phyloP scores from a whole-genome alignment of 2,113 vertebrate species.

The Lepus americanus region DNA sequence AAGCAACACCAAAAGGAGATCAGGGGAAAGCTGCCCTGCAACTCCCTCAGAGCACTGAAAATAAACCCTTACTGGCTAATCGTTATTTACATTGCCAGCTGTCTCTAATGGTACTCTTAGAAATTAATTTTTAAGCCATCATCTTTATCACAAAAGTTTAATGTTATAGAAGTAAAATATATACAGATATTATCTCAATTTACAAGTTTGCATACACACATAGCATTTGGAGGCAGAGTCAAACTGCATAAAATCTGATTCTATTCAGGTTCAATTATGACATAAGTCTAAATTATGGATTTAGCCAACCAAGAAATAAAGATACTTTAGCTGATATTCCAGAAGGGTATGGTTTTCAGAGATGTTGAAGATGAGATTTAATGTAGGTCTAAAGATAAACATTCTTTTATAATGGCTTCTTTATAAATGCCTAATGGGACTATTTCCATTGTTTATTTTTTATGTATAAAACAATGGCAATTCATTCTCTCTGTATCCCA shows the following conservation, averaged over 20 bases:
- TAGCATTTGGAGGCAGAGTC: slow-evolving; percentile 45
- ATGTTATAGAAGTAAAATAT: not conserved
- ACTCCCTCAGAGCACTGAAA: not conserved
- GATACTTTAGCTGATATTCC: slow-evolving; percentile 45
- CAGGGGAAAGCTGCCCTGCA: not conserved
- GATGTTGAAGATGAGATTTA: slow-evolving; percentile 33
- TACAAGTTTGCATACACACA: slow-evolving; percentile 41
- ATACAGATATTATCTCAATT: not conserved
- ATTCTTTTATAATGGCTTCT: slow-evolving; percentile 54
- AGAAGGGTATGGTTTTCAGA: slow-evolving; percentile 10
- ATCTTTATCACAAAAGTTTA: not conserved
- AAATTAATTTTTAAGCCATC: slow-evolving; percentile 26
- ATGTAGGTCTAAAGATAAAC: slow-evolving; percentile 34
- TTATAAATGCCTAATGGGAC: not conserved
- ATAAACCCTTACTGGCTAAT: not conserved
- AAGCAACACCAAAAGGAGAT: not conserved
- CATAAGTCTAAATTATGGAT: slow-evolving; percentile 18
- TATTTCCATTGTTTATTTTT: slow-evolving; percentile 53
- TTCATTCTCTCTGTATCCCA: not conserved
- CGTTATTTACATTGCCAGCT: not conserved
- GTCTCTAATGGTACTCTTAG: slow-evolving; percentile 31
- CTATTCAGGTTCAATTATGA: slow-evolving; percentile 41
- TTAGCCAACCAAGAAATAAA: slow-evolving; percentile 65
- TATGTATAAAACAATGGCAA: not conserved
- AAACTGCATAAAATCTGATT: slow-evolving; percentile 48